Percentiles rank a stretch among this genome's conserved stretches.
These are phyloP conservation scores for Clangula hyemalis DNA, from an alignment of 2,797 vertebrate genomes.

Conservation along the genomic window DNA sequence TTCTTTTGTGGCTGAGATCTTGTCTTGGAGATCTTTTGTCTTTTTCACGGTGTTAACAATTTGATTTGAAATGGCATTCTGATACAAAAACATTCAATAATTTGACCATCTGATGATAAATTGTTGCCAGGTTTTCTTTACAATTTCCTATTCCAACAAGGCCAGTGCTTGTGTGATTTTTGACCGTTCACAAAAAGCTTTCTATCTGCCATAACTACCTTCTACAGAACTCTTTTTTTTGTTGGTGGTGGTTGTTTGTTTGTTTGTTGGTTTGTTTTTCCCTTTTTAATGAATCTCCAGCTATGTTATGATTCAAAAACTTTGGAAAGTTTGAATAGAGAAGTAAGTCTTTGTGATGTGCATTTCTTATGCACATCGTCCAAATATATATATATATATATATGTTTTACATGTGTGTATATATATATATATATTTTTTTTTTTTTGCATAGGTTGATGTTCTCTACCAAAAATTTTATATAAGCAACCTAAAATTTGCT, in stretches of 20 bases:
- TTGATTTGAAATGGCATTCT: background rate
- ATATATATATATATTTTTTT: background rate
- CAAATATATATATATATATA: background rate
- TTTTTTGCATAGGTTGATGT: background rate
- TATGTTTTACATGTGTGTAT: too few species aligned
- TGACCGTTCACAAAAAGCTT: background rate
- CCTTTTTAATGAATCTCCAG: background rate
- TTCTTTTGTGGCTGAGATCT: background rate
- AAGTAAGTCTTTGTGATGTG: background rate
- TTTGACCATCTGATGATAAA: background rate
- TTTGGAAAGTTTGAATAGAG: background rate
- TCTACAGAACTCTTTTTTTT: background rate
- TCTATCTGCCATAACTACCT: background rate
- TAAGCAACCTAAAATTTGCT: background rate
- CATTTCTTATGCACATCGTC: background rate
- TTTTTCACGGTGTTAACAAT: background rate
- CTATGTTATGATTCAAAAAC: background rate
- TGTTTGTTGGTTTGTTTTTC: background rate
- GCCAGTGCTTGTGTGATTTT: background rate
- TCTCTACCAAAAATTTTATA: background rate
- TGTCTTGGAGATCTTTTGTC: background rate
- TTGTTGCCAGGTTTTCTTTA: background rate
- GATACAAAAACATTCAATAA: background rate
- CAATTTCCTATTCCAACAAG: background rate
- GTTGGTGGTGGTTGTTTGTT: background rate